Conservation (phyloP, 2,113 vertebrate species). For the Murina feae region DNA sequence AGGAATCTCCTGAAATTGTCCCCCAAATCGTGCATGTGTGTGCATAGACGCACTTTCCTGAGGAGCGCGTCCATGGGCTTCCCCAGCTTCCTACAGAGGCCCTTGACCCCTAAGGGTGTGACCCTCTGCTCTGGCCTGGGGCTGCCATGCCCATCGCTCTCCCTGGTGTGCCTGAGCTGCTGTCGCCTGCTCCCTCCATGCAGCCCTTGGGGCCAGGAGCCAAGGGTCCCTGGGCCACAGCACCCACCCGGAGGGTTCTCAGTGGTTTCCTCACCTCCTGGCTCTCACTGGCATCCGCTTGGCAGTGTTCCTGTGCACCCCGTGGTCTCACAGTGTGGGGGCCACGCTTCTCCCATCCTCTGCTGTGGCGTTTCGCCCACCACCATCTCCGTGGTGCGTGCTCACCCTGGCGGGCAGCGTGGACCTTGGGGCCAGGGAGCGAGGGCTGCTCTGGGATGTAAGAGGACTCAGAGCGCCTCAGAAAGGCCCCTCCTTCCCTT, state of each 20-base stretch:
- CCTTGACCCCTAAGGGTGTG: neutral
- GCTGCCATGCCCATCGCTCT: neutral
- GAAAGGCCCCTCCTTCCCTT: neutral
- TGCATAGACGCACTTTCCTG: neutral
- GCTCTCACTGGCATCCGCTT: neutral
- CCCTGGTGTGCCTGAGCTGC: neutral
- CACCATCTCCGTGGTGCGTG: neutral
- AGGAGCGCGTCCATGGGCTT: neutral
- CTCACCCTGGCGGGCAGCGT: rapidly evolving
- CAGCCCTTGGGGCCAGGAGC: neutral
- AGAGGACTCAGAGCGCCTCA: neutral
- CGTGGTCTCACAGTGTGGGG: neutral
- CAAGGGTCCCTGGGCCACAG: neutral
- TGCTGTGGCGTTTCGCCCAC: neutral
- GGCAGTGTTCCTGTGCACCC: neutral
- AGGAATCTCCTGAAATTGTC: constrained; percentile 12
- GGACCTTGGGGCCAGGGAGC: neutral
- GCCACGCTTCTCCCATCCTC: neutral
- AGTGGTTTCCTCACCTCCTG: neutral
- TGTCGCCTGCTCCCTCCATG: neutral
- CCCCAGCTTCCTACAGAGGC: neutral
- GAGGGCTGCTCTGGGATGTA: neutral
- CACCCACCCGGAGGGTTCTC: neutral
- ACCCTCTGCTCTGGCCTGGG: neutral
- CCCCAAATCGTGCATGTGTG: neutral